phyloP scores from a whole-genome alignment of 2,113 vertebrate genomes.

The Crotalus helleri region DNA sequence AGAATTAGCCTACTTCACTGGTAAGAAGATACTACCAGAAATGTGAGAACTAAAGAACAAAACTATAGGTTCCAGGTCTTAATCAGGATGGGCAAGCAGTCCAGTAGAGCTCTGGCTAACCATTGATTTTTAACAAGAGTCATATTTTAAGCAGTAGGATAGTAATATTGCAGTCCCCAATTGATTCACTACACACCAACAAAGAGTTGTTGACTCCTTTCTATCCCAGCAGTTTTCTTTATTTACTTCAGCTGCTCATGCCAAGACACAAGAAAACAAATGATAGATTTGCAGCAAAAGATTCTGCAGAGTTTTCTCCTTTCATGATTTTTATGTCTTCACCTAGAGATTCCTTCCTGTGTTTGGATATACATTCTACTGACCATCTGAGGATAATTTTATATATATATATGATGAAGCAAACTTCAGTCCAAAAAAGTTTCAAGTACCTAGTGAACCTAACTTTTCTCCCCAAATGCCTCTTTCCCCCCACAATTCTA shows the following conservation, averaged over 20 bases:
- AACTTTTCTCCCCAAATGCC: background rate
- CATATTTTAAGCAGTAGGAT: background rate
- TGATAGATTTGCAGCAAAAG: background rate
- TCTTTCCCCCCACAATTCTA: rapidly evolving
- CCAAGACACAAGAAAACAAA: background rate
- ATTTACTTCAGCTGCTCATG: background rate
- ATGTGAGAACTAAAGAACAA: constrained; percentile 8
- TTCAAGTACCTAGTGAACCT: background rate
- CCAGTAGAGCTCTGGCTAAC: background rate
- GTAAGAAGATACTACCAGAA: background rate
- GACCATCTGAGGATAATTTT: background rate
- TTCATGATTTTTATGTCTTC: background rate
- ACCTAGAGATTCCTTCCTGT: background rate
- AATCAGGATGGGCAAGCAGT: background rate
- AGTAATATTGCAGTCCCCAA: background rate
- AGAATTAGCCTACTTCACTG: background rate
- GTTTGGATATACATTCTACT: background rate
- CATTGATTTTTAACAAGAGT: constrained; percentile 17
- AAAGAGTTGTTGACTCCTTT: background rate
- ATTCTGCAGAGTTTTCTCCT: background rate
- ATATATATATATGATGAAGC: background rate
- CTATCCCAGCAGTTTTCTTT: background rate
- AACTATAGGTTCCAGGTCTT: background rate
- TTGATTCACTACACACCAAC: background rate
- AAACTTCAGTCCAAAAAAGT: background rate